These are phyloP conservation scores for Muntiacus reevesi DNA, from an alignment of 2,113 vertebrate genomes.

Conservation along the genomic window DNA sequence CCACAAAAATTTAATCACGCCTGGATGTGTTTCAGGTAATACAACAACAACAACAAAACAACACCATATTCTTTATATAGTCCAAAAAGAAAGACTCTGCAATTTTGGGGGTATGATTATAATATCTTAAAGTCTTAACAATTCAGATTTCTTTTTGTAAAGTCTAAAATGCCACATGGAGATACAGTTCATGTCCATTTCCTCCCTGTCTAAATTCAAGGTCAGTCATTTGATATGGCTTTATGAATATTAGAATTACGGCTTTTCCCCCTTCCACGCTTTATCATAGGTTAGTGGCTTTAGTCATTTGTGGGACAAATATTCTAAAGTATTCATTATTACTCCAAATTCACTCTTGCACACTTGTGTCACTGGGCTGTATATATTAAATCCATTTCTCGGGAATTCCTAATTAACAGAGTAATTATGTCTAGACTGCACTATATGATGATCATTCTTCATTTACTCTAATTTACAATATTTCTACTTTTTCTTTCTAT, in stretches of 20 bases:
- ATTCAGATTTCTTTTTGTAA: background rate
- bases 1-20: background rate
- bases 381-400: background rate
- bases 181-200: background rate
- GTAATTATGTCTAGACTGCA: background rate
- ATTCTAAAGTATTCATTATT: background rate
- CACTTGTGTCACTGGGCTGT: background rate
- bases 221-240: background rate
- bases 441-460: background rate
- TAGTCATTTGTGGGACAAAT: background rate
- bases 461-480: background rate
- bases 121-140: background rate
- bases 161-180: slow-evolving; percentile 5
- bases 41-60: background rate
- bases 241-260: slow-evolving; percentile 9
- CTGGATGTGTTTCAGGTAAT: background rate
- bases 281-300: background rate
- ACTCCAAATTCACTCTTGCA: background rate
- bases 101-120: background rate
- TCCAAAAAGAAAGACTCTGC: background rate
- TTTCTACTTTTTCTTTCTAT: background rate
- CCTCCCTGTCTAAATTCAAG: background rate
- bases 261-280: background rate
- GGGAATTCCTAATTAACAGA: background rate
- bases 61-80: background rate